Evolutionary conservation across 2,888 invertebrate genomes (phyloP), one percentile per base, ranked within the genome.

Genomic region (Acronicta psi): DNA sequence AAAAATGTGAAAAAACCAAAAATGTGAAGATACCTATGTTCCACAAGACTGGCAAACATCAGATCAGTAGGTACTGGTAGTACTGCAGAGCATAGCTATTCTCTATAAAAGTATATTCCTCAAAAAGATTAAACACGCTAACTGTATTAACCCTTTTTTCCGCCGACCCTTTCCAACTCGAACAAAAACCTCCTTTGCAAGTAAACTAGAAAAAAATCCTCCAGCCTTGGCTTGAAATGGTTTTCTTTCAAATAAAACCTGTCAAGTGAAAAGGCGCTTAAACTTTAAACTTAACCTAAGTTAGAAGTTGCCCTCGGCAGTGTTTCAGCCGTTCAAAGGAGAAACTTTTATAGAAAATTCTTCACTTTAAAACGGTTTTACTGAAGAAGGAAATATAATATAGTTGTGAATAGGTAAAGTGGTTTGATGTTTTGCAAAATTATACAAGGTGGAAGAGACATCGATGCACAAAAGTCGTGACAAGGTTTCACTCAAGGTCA

Each of bases 301-400:
- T 66, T 53, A 1, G 25, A 64, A 62, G 69, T 56, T 55, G 63
- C 64, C 62, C 50, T 63, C 53, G 57, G 61, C 77, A 61, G 20
- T 75, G 59, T 75, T 75, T 69, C 69, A 64, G 43, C 18, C 37
- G 49, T 63, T 71, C 59, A 65, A 72, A 73, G 64, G 53, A 38
- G 49, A 60, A 75, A 72, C 40, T 76, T 75, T 71, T 62, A 53
- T 69, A 59, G 62, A 66, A 58, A 70, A 69, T 49, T 55, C 44
- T 65, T 43, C 31, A 49, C 52, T 60, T 55, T 59, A 55, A 67
- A 67, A 43, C 56, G 43, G 41, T 40, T 73, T 63, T 52, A 45
- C 36, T 23, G 59, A 38, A 18, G 34, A 29, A 11, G 2, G n/a
- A 42, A 51, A 49, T 47, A 69, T 51, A 63, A 55, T 46, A 23